phyloP scores from a whole-genome alignment of 53 echinoderm and acorn worm species.

The Stichopus horrens region DNA sequence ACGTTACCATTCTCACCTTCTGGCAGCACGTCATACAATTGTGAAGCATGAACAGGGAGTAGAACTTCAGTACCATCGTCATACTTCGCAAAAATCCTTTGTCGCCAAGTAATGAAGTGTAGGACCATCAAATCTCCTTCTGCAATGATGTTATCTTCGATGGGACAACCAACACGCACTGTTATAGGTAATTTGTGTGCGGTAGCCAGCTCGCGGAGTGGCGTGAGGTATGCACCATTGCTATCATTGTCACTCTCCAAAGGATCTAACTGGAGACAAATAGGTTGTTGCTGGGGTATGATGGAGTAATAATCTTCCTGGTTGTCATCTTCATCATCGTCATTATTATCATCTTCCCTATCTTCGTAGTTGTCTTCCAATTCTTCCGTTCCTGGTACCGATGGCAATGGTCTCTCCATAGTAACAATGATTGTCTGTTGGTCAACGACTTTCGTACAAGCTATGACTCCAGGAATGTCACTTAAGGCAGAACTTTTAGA shows the following conservation, averaged over 20 bases:
- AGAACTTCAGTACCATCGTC: not conserved
- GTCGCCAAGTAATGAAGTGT: constrained; percentile 11
- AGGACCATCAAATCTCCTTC: constrained; percentile 19
- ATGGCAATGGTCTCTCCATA: constrained; percentile 4
- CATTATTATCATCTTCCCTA: not conserved
- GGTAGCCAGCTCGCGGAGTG: constrained; percentile 6
- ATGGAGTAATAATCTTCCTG: not conserved
- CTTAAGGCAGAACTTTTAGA: too few species aligned
- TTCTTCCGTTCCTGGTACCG: not conserved
- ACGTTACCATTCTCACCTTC: not conserved
- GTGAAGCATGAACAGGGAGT: constrained; percentile 26
- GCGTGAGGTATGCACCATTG: constrained; percentile 6
- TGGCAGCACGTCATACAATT: constrained; percentile 40
- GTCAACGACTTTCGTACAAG: too few species aligned
- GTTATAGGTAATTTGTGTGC: constrained; percentile 19
- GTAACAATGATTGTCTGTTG: too few species aligned
- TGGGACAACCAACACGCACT: not conserved
- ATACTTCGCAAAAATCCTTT: constrained; percentile 19
- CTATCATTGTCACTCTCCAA: constrained; percentile 6
- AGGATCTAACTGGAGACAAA: not conserved
- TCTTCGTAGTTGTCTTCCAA: not conserved
- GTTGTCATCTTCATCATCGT: not conserved
- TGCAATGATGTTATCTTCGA: not conserved
- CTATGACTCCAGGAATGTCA: too few species aligned
- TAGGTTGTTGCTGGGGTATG: not conserved